Evolutionary conservation across 2,888 invertebrate genomes (phyloP).

Genomic region (Tholera decimalis): DNA sequence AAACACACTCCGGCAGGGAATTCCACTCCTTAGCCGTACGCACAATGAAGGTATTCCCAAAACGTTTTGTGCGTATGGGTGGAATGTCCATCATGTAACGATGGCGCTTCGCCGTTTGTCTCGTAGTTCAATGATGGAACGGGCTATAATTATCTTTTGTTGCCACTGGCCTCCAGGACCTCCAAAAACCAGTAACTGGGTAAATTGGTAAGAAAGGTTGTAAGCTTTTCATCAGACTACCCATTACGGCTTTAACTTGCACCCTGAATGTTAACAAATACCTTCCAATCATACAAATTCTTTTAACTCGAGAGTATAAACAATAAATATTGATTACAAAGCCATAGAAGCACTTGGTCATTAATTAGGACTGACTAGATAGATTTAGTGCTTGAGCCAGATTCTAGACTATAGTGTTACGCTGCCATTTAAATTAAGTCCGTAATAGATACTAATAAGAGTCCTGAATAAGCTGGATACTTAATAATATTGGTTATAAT

Average conservation of each 20-base stretch:
- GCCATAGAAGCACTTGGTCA: constrained; percentile 37
- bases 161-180: too few relatives aligned
- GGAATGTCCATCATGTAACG: too few relatives aligned
- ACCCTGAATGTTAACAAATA: neutral
- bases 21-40: too few relatives aligned
- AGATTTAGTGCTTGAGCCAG: constrained; percentile 47
- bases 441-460: neutral
- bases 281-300: constrained; percentile 2
- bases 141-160: too few relatives aligned
- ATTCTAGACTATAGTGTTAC: constrained; percentile 37
- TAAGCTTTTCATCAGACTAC: neutral
- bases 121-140: too few relatives aligned
- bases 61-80: too few relatives aligned
- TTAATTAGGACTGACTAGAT: constrained; percentile 37
- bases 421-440: constrained; percentile 34
- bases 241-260: neutral
- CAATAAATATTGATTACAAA: constrained; percentile 52
- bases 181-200: neutral
- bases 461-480: constrained; percentile 8
- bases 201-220: neutral
- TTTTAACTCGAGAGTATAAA: neutral
- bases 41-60: too few relatives aligned
- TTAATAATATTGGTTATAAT: constrained; percentile 13
- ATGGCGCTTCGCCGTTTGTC: too few relatives aligned
- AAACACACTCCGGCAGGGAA: too few relatives aligned